Conservation (phyloP, 2,113 vertebrate genomes). For the Perccottus glenii region DNA sequence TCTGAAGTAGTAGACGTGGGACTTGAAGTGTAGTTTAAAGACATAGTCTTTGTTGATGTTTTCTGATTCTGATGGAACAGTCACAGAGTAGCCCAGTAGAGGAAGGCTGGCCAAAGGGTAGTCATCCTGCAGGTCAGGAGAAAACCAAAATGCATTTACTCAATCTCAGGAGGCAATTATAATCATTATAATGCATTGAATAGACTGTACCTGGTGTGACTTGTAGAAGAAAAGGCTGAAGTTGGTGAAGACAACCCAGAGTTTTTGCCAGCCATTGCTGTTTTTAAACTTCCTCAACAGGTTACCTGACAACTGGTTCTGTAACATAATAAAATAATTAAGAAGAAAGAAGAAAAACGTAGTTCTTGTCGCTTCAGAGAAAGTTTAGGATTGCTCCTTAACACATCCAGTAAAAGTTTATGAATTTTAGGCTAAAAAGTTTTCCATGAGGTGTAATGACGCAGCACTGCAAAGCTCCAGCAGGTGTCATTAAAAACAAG, state of each 20-base stretch:
- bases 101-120: constrained; percentile 97
- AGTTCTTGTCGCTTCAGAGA: neutral
- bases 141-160: neutral
- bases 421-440: too few relatives aligned
- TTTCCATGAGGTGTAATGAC: neutral
- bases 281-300: constrained; percentile 98
- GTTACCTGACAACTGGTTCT: constrained; percentile 98
- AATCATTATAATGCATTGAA: neutral
- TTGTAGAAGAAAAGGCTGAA: constrained; percentile 99
- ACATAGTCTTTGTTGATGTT: constrained; percentile 98
- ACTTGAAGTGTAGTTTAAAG: constrained; percentile 98
- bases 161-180: neutral
- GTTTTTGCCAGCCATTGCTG: constrained; percentile 99
- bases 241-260: constrained; percentile 99
- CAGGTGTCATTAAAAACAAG: constrained; percentile 78
- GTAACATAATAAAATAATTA: constrained; percentile 47
- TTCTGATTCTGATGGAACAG: constrained; percentile 90
- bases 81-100: constrained; percentile 94
- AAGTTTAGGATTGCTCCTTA: too few relatives aligned
- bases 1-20: constrained; percentile 98
- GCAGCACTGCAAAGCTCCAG: constrained; percentile 79
- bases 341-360: neutral
- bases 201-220: constrained; percentile 85
- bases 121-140: constrained; percentile 83
- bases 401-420: too few relatives aligned